Evolutionary conservation across 2,888 invertebrate genomes (phyloP).

Genomic region (Ichneumoninae sp.): DNA sequence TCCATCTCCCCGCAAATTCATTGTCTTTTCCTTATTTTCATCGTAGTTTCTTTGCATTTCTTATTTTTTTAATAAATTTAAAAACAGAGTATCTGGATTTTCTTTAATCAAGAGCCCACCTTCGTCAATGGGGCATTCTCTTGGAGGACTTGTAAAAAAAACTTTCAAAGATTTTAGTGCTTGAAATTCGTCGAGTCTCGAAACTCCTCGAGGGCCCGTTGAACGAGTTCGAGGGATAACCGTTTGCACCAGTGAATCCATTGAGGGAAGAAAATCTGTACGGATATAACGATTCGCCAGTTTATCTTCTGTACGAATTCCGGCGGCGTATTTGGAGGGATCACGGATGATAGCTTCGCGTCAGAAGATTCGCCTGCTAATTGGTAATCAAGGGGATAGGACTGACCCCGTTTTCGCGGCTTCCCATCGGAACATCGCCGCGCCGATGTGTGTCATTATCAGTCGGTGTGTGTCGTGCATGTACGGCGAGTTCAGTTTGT

Average conservation of each 20-base stretch:
- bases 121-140: too few species aligned
- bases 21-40: neutral
- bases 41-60: neutral
- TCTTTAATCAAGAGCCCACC: neutral
- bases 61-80: neutral
- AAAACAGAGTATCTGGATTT: neutral
- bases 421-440: slow-evolving; percentile 24
- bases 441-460: slow-evolving; percentile 39
- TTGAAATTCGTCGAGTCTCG: neutral
- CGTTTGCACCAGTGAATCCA: slow-evolving; percentile 14
- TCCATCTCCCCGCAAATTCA: neutral
- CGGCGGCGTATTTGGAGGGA: neutral
- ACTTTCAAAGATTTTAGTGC: neutral
- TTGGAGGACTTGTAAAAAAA: too few species aligned
- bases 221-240: neutral
- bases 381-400: slow-evolving; percentile 54
- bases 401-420: slow-evolving; percentile 42
- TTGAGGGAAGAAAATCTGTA: neutral
- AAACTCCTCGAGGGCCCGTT: neutral
- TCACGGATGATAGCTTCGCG: slow-evolving; percentile 7
- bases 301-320: neutral
- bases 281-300: neutral
- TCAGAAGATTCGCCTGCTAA: slow-evolving; percentile 11
- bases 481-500: slow-evolving; percentile 29
- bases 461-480: slow-evolving; percentile 5